Evolutionary conservation across 53 echinoderm and acorn worm genomes (phyloP).

Genomic region (Paelopatides confundens): DNA sequence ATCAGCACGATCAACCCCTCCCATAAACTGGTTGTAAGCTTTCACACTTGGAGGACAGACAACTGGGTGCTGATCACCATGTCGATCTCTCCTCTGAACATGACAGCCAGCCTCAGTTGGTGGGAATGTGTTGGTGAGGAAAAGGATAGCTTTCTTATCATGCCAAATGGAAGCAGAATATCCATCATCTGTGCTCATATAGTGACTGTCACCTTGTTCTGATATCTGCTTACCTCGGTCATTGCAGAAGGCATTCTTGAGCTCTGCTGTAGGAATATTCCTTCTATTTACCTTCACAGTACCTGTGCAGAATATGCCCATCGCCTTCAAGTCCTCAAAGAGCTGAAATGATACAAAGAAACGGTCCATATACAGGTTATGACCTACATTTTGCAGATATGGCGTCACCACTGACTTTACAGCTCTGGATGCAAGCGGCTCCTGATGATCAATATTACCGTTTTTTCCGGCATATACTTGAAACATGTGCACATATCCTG

Average conservation of each 20-base stretch:
- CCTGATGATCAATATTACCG: neutral
- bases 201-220: conserved; percentile 5
- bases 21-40: too few relatives aligned
- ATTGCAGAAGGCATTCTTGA: neutral
- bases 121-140: too few relatives aligned
- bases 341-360: neutral
- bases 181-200: neutral
- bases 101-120: too few relatives aligned
- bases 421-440: neutral
- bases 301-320: too few relatives aligned
- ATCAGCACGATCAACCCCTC: too few relatives aligned
- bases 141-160: neutral
- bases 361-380: too few relatives aligned
- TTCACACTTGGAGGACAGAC: too few relatives aligned
- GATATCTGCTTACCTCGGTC: too few relatives aligned
- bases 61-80: too few relatives aligned
- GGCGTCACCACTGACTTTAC: neutral
- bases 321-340: neutral
- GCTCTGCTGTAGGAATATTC: neutral
- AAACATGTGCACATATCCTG: conserved; percentile 24
- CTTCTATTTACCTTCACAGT: neutral
- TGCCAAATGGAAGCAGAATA: neutral
- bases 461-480: neutral
- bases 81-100: too few relatives aligned
- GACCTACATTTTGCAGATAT: neutral